A percentile compares a stretch with the other conserved stretches of the same genome.
These are phyloP conservation scores for Pycnonotus jocosus DNA, from an alignment of 2,113 vertebrate genomes.

Conservation along the genomic window DNA sequence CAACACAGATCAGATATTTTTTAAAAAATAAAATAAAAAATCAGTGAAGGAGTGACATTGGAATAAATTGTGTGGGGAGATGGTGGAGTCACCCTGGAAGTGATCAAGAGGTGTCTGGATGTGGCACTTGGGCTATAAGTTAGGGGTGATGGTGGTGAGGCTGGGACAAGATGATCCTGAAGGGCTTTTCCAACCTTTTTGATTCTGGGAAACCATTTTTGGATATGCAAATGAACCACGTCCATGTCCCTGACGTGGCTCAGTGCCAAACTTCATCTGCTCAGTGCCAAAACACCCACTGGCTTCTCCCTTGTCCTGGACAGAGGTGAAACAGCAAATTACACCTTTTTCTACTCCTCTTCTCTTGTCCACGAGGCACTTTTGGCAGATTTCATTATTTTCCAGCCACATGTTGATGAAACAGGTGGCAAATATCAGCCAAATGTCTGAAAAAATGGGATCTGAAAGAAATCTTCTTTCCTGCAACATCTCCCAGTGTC, in stretches of 20 bases:
- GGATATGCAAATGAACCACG: not conserved
- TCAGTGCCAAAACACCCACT: not conserved
- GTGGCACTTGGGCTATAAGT: not conserved
- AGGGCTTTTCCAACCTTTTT: not conserved
- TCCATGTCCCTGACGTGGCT: not conserved
- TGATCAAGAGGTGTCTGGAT: not conserved
- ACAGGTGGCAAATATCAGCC: not conserved
- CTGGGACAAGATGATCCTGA: not conserved
- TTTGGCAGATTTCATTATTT: not conserved
- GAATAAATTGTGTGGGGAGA: not conserved
- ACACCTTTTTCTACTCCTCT: not conserved
- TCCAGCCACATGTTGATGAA: not conserved
- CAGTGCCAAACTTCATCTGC: not conserved
- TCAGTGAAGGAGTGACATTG: not conserved
- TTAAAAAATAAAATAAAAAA: not conserved
- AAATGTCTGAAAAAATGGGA: not conserved
- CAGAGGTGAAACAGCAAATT: not conserved
- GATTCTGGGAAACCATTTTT: not conserved
- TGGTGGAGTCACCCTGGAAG: not conserved
- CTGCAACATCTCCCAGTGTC: not conserved
- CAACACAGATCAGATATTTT: not conserved
- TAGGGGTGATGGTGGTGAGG: not conserved
- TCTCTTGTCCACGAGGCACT: not conserved
- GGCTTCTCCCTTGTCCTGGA: not conserved
- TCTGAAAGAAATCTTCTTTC: not conserved